These are phyloP conservation scores for Cheilosia vulpina DNA, from an alignment of 2,888 invertebrate species.

Conservation along the genomic window DNA sequence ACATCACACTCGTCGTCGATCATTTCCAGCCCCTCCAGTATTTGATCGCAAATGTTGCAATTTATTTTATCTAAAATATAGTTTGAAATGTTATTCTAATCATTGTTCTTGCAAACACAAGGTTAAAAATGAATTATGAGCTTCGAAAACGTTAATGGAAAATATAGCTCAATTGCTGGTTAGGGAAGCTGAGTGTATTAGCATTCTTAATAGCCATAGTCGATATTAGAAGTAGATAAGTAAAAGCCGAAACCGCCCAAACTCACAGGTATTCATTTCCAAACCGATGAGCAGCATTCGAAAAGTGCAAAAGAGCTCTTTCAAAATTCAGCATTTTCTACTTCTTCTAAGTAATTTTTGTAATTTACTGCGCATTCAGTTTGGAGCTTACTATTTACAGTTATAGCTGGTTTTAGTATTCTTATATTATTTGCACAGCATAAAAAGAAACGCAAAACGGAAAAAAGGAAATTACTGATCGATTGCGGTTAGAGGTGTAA, in stretches of 20 bases:
- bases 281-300: conserved; percentile 58
- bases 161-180: conserved; percentile 24
- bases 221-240: conserved; percentile 25
- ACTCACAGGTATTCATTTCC: conserved; percentile 66
- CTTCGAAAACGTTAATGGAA: conserved; percentile 42
- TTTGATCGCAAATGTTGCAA: conserved; percentile 95
- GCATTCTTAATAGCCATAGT: conserved; percentile 33
- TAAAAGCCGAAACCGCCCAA: conserved; percentile 70
- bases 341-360: neutral
- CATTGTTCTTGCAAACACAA: conserved; percentile 67
- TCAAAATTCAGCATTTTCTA: neutral
- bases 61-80: conserved; percentile 90
- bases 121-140: conserved; percentile 19
- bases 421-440: conserved; percentile 18
- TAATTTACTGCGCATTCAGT: conserved; percentile 17
- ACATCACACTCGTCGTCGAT: conserved; percentile 96
- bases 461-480: conserved; percentile 17
- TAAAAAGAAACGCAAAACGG: neutral
- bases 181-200: conserved; percentile 44
- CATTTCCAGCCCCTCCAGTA: conserved; percentile 93
- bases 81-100: neutral
- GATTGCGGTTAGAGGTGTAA: conserved; percentile 1
- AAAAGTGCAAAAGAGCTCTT: neutral
- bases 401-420: conserved; percentile 47
- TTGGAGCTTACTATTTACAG: conserved; percentile 24